Evolutionary conservation across 2,888 invertebrate species (phyloP).

Genomic region (Brachypalpus laphriformis): DNA sequence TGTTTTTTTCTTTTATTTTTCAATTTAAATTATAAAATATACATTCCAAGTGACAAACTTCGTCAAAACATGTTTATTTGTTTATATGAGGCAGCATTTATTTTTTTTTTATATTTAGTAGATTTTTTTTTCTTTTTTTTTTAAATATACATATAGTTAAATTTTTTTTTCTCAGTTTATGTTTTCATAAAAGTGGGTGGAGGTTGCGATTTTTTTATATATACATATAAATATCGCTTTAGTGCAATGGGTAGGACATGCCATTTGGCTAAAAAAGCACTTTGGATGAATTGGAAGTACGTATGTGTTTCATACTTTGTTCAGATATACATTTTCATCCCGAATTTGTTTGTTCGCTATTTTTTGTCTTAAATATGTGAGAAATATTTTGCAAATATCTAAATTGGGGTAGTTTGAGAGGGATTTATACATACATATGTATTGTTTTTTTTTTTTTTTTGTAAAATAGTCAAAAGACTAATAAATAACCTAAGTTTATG

Average conservation of each 20-base stretch:
- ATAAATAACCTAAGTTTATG: slow-evolving; percentile 70
- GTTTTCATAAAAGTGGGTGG: slow-evolving; percentile 65
- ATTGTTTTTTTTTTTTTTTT: slow-evolving; percentile 20
- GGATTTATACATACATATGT: slow-evolving; percentile 43
- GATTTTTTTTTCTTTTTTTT: slow-evolving; percentile 32
- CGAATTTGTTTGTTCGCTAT: slow-evolving; percentile 37
- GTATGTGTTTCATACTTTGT: slow-evolving; percentile 54
- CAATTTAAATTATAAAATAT: slow-evolving; percentile 53
- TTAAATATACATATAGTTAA: slow-evolving; percentile 33
- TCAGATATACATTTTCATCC: slow-evolving; percentile 53
- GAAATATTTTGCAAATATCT: slow-evolving; percentile 69
- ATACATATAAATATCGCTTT: slow-evolving; percentile 54
- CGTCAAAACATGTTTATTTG: slow-evolving; percentile 61
- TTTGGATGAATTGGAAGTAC: slow-evolving; percentile 65
- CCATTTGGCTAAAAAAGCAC: slow-evolving; percentile 71
- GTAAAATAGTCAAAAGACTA: slow-evolving; percentile 73
- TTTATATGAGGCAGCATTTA: slow-evolving; percentile 72
- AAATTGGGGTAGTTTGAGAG: slow-evolving; percentile 44
- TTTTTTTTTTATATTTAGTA: slow-evolving; percentile 43
- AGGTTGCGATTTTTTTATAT: slow-evolving; percentile 65
- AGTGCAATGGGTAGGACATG: slow-evolving; percentile 71
- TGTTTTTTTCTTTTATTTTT: slow-evolving; percentile 9
- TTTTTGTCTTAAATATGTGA: slow-evolving; percentile 32
- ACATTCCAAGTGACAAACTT: slow-evolving; percentile 69
- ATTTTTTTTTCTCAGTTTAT: slow-evolving; percentile 45